phyloP scores from a whole-genome alignment of 1,140 invertebrate genomes.

The Plodia interpunctella region DNA sequence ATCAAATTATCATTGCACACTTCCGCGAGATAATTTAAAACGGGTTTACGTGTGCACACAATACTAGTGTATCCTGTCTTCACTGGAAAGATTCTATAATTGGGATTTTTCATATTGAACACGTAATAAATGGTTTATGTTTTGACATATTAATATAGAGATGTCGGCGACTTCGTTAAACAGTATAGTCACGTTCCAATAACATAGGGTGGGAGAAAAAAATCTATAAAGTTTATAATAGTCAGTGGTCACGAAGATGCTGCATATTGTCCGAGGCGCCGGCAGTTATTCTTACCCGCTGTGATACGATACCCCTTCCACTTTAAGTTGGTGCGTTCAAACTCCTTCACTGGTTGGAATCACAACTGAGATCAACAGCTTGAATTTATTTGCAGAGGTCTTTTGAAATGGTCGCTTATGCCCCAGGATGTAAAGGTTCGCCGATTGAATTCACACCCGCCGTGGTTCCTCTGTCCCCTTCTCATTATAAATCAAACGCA shows the following conservation, averaged over 20 bases:
- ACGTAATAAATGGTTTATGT: slow-evolving; percentile 44
- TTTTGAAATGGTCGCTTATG: slow-evolving; percentile 31
- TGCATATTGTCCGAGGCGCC: slow-evolving; percentile 46
- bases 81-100: neutral
- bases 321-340: slow-evolving; percentile 26
- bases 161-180: slow-evolving; percentile 47
- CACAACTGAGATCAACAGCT: slow-evolving; percentile 10
- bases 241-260: slow-evolving; percentile 57
- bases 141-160: slow-evolving; percentile 50
- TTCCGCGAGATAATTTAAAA: slow-evolving; percentile 61
- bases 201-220: slow-evolving; percentile 36
- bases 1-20: slow-evolving; percentile 69
- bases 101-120: slow-evolving; percentile 10
- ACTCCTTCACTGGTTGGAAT: slow-evolving; percentile 13
- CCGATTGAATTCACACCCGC: slow-evolving; percentile 58
- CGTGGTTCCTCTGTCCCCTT: slow-evolving; percentile 55
- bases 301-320: slow-evolving; percentile 41
- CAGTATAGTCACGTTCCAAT: slow-evolving; percentile 47
- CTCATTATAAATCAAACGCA: slow-evolving; percentile 73
- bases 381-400: slow-evolving; percentile 21
- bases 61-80: neutral
- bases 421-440: slow-evolving; percentile 40
- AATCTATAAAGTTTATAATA: slow-evolving; percentile 58
- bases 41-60: slow-evolving; percentile 28
- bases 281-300: slow-evolving; percentile 51